These are phyloP conservation scores for Chironomus tentans DNA, from an alignment of 2,888 invertebrate genomes.

Conservation along the genomic window DNA sequence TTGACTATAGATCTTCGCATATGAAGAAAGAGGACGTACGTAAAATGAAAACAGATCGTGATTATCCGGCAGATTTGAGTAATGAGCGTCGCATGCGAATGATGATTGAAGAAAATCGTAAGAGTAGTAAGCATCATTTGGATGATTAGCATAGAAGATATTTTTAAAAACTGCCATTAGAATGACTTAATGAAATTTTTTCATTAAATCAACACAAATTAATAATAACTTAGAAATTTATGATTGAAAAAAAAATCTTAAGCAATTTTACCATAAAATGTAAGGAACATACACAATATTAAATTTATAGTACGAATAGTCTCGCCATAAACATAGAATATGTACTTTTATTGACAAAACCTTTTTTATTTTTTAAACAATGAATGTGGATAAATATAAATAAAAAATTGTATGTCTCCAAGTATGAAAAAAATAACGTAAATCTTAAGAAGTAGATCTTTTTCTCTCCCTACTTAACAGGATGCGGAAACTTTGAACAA, in stretches of 20 bases:
- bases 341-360: too few species aligned
- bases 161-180: background rate
- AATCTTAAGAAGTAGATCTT: background rate
- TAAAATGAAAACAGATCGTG: slow-evolving; percentile 8
- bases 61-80: slow-evolving; percentile 8
- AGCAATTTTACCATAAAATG: background rate
- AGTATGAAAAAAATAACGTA: background rate
- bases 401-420: too few species aligned
- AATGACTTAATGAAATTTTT: background rate
- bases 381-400: too few species aligned
- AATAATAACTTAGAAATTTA: background rate
- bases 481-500: background rate
- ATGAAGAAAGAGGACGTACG: slow-evolving; percentile 6
- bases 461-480: background rate
- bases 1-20: slow-evolving; percentile 27
- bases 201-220: background rate
- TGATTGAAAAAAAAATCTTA: background rate
- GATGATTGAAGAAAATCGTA: slow-evolving; percentile 8
- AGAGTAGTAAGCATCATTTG: background rate
- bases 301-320: background rate
- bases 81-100: background rate
- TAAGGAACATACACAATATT: too few species aligned
- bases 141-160: slow-evolving; percentile 6
- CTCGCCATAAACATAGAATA: background rate
- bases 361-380: too few species aligned